Conservation (phyloP, 2,888 invertebrate species). For the Stegophylla sp. region DNA sequence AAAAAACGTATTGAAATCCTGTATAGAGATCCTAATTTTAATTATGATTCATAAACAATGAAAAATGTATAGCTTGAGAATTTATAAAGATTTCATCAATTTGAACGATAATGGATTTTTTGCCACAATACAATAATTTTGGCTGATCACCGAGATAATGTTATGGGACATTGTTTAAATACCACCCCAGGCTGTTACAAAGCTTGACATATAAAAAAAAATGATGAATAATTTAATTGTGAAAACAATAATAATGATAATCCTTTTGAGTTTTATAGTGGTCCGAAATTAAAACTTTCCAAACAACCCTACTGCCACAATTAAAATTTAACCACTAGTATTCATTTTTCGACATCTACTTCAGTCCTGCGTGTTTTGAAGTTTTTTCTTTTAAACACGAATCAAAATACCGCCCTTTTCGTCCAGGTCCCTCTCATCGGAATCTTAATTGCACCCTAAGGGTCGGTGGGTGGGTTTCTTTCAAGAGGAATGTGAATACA, state of each 20-base stretch:
- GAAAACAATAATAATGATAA: slow-evolving; percentile 49
- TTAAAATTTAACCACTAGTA: slow-evolving; percentile 46
- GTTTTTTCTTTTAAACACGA: slow-evolving; percentile 40
- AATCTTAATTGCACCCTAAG: slow-evolving; percentile 54
- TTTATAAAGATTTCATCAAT: neutral
- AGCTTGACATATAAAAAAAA: neutral
- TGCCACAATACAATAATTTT: neutral
- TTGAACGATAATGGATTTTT: neutral
- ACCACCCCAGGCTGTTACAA: neutral
- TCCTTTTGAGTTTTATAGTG: slow-evolving; percentile 15
- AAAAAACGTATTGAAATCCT: neutral
- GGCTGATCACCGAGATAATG: neutral
- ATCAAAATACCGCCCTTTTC: slow-evolving; percentile 33
- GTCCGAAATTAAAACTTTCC: slow-evolving; percentile 44
- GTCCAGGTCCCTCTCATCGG: slow-evolving; percentile 35
- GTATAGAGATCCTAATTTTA: neutral
- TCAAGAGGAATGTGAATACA: slow-evolving; percentile 48
- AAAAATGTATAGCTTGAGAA: neutral
- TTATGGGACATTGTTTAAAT: slow-evolving; percentile 18
- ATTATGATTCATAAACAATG: neutral
- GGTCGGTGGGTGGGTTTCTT: slow-evolving; percentile 32
- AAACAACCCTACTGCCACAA: slow-evolving; percentile 40
- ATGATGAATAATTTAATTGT: slow-evolving; percentile 27
- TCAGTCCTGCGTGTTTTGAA: slow-evolving; percentile 24
- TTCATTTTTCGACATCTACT: slow-evolving; percentile 51